Conservation (phyloP, 1,140 invertebrate species). For the Musca domestica region DNA sequence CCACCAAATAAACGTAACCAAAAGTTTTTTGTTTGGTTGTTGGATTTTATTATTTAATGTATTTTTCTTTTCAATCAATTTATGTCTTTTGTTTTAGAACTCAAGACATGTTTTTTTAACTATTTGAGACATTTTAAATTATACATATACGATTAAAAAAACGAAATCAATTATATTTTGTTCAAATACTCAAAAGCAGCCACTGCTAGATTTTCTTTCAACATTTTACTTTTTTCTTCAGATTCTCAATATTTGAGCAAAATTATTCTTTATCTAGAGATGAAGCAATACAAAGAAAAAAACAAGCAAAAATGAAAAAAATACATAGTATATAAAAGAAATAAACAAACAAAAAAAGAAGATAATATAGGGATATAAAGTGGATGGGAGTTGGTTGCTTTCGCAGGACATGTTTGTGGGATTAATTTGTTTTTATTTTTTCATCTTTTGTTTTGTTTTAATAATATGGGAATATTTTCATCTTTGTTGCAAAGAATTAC, state of each 20-base stretch:
- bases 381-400: too few relatives aligned
- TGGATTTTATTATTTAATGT: not conserved
- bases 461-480: not conserved
- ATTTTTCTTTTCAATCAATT: not conserved
- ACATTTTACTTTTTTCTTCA: too few relatives aligned
- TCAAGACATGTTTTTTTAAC: not conserved
- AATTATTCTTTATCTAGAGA: not conserved
- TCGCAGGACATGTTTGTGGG: too few relatives aligned
- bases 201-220: too few relatives aligned
- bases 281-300: not conserved
- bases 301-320: not conserved
- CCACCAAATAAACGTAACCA: too few relatives aligned
- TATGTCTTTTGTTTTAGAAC: too few relatives aligned
- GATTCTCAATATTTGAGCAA: too few relatives aligned
- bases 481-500: slow-evolving; percentile 20
- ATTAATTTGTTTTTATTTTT: slow-evolving; percentile 5
- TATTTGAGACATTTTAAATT: slow-evolving; percentile 19
- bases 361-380: not conserved
- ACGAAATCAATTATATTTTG: too few relatives aligned
- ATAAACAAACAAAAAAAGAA: not conserved
- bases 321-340: not conserved
- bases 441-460: slow-evolving; percentile 2
- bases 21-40: not conserved
- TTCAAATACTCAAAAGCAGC: too few relatives aligned
- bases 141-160: slow-evolving; percentile 1